phyloP scores from a whole-genome alignment of 2,888 invertebrate species.

The Spodoptera littoralis region DNA sequence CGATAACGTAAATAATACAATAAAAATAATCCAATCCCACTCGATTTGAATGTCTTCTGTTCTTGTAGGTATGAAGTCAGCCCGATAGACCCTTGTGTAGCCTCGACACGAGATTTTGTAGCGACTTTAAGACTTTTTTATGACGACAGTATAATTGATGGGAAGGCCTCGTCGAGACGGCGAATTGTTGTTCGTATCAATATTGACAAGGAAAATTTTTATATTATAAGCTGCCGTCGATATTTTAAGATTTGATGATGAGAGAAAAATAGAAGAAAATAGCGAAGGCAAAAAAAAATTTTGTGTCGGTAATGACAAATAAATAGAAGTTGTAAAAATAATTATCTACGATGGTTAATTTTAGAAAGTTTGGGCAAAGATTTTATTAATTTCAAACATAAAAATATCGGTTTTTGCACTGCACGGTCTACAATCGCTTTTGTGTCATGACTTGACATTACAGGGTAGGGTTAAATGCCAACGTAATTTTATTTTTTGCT shows the following conservation, averaged over 20 bases:
- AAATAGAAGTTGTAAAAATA: no score
- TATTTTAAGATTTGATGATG: slow-evolving; percentile 8
- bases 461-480: slow-evolving; percentile 46
- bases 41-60: slow-evolving; percentile 78
- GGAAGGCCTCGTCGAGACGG: slow-evolving; percentile 58
- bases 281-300: no score
- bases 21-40: slow-evolving; percentile 83
- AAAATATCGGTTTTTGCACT: no score
- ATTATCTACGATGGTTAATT: no score
- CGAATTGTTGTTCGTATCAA: slow-evolving; percentile 59
- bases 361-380: no score
- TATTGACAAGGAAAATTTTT: slow-evolving; percentile 56
- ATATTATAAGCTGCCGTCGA: slow-evolving; percentile 8
- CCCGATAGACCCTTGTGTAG: slow-evolving; percentile 64
- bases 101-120: slow-evolving; percentile 60
- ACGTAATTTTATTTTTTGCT: slow-evolving; percentile 6
- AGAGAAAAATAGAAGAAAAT: no score
- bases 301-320: no score
- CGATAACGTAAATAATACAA: slow-evolving; percentile 83
- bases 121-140: slow-evolving; percentile 63
- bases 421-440: slow-evolving; percentile 1
- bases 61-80: slow-evolving; percentile 57
- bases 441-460: slow-evolving; percentile 16
- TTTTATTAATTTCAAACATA: no score
- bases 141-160: slow-evolving; percentile 67